These are phyloP conservation scores for Cremastinae sp. DNA, from an alignment of 2,888 invertebrate genomes.

Conservation along the genomic window DNA sequence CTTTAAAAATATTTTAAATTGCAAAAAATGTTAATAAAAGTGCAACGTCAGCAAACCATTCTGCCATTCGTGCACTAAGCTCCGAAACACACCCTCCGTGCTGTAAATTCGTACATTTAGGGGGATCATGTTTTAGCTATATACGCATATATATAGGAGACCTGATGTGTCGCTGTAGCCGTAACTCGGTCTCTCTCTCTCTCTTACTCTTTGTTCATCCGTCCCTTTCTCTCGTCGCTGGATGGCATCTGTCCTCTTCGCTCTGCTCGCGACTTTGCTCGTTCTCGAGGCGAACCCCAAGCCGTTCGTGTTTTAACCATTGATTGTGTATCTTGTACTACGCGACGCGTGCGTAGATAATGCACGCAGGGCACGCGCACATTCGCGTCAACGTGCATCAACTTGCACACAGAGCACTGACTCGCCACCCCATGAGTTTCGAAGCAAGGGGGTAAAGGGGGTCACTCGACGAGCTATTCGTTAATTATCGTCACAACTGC, in stretches of 20 bases:
- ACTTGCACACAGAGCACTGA: background rate
- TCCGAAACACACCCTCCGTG: conserved; percentile 23
- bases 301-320: conserved; percentile 66
- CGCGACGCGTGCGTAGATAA: conserved; percentile 70
- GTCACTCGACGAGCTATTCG: background rate
- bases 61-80: conserved; percentile 11
- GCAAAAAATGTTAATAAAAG: too few relatives aligned
- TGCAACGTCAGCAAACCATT: conserved; percentile 37
- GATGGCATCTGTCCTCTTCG: conserved; percentile 20
- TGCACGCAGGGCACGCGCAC: conserved; percentile 58
- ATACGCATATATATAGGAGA: conserved; percentile 51
- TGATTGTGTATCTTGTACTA: conserved; percentile 70
- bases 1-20: too few relatives aligned
- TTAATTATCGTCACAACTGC: too few relatives aligned
- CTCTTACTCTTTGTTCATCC: conserved; percentile 27
- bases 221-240: conserved; percentile 41
- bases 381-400: conserved; percentile 23
- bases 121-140: conserved; percentile 34
- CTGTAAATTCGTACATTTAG: conserved; percentile 41
- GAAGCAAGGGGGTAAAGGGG: conserved; percentile 16
- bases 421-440: background rate
- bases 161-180: conserved; percentile 51
- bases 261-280: background rate
- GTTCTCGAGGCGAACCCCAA: background rate
- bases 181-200: conserved; percentile 46